phyloP scores from a whole-genome alignment of 1,140 invertebrate genomes.

The Megalonaias nervosa region DNA sequence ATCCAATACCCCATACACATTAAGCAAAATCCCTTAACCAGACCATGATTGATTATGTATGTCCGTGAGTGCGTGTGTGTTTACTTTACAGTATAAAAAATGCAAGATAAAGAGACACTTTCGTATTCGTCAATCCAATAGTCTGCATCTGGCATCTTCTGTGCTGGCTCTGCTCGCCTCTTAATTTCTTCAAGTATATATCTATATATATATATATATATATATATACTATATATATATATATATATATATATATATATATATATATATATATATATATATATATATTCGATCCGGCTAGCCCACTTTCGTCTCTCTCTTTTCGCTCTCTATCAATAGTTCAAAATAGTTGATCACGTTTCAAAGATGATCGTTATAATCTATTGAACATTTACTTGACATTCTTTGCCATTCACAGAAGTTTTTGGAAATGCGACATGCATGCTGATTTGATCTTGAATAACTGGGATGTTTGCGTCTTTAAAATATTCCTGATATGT shows the following conservation, averaged over 20 bases:
- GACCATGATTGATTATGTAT: too few species aligned
- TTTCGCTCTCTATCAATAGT: slow-evolving; percentile 36
- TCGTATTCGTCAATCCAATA: too few species aligned
- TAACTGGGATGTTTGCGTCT: neutral
- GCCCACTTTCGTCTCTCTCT: slow-evolving; percentile 21
- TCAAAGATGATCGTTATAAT: slow-evolving; percentile 23
- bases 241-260: too few species aligned
- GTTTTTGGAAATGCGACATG: neutral
- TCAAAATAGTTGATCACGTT: slow-evolving; percentile 32
- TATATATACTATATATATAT: too few species aligned
- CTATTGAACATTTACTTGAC: slow-evolving; percentile 11
- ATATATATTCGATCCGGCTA: slow-evolving; percentile 29
- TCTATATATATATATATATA: too few species aligned
- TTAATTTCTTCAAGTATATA: slow-evolving; percentile 6
- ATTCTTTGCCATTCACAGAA: slow-evolving; percentile 6
- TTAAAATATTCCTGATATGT: slow-evolving; percentile 17
- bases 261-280: too few species aligned
- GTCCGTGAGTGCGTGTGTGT: too few species aligned
- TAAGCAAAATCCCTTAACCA: too few species aligned
- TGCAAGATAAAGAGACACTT: too few species aligned
- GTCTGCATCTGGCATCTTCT: neutral
- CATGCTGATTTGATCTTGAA: slow-evolving; percentile 11
- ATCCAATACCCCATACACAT: too few species aligned
- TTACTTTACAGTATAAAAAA: too few species aligned
- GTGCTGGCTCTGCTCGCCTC: slow-evolving; percentile 12